phyloP scores from a whole-genome alignment of 2,113 vertebrate genomes.

The Gobius niger region DNA sequence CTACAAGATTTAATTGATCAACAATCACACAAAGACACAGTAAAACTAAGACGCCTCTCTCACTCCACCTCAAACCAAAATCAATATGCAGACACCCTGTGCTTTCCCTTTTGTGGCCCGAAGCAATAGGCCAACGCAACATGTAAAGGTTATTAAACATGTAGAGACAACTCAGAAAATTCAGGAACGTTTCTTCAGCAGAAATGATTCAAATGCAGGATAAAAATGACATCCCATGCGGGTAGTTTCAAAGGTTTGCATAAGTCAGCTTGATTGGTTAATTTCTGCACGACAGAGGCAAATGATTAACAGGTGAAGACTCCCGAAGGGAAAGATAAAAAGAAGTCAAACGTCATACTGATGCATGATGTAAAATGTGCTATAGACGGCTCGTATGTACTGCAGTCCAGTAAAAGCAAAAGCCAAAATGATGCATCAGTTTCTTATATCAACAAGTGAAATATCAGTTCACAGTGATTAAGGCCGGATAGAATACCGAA shows the following conservation, averaged over 20 bases:
- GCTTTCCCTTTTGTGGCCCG: constrained; percentile 48
- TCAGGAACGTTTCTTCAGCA: constrained; percentile 11
- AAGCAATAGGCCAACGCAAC: constrained; percentile 22
- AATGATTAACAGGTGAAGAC: background rate
- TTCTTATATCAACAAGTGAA: background rate
- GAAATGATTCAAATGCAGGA: background rate
- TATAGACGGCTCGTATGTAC: background rate
- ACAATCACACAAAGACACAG: background rate
- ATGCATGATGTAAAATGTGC: background rate
- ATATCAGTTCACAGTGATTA: background rate
- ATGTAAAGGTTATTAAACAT: constrained; percentile 17
- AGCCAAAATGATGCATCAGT: background rate
- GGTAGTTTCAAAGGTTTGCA: background rate
- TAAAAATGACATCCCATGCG: background rate
- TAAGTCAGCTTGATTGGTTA: background rate
- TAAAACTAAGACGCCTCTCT: constrained; percentile 17
- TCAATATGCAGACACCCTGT: constrained; percentile 9
- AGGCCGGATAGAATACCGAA: background rate
- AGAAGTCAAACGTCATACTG: background rate
- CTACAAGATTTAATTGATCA: too few relatives aligned
- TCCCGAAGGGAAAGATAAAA: background rate
- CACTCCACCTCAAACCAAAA: constrained; percentile 38
- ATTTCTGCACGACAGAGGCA: background rate
- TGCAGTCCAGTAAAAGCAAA: background rate
- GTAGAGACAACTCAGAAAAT: constrained; percentile 1